Base-by-base conservation (phyloP, 2,888 invertebrate species). In the Drosophila affinis region DNA sequence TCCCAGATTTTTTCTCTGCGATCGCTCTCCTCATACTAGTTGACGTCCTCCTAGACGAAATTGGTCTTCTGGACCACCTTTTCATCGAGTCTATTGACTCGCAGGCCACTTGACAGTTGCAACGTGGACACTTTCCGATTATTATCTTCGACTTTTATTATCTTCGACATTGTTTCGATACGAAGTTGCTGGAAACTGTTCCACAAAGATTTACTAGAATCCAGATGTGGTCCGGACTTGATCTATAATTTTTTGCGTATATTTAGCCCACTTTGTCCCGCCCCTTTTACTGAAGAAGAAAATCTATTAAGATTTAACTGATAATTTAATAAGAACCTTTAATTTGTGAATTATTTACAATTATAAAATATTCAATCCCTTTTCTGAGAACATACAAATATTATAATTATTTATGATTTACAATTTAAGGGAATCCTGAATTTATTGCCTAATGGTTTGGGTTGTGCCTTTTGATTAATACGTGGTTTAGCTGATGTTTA, bases 401-500 rank as follows among this genome's bases (percentile, higher is more conserved):
- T 45, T 63, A 48, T 34, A 24, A 27, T 53, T 73, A 71, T 57
- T 62, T 48, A n/a, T 46, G 54, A 71, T 71, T 63, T 73, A 71
- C 64, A 71, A 34, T 54, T 64, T 63, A 17, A 45, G 56, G 45
- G 53, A 64, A 64, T 53, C 57, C 74, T 48, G 47, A 54, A 39
- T 32, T 21, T 47, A 47, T 59, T 32, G 53, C 24, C 53, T 69
- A 48, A 63, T 56, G 32, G 24, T 54, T 57, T 45, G 53, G 18
- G 34, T 73, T 80, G 76, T 78, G 72, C 76, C 60, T 54, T 52
- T 73, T 60, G 59, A 64, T 72, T 70, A 80, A 79, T 83, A 83
- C 78, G 75, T 83, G 75, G 62, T 45, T 18, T 12, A 44, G 5
- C 21, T 56, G 55, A 6, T 18, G 21, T 45, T 39, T 44, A 24